Base-by-base conservation (phyloP, 2,888 invertebrate genomes). In the Caenorhabditis sp. region DNA sequence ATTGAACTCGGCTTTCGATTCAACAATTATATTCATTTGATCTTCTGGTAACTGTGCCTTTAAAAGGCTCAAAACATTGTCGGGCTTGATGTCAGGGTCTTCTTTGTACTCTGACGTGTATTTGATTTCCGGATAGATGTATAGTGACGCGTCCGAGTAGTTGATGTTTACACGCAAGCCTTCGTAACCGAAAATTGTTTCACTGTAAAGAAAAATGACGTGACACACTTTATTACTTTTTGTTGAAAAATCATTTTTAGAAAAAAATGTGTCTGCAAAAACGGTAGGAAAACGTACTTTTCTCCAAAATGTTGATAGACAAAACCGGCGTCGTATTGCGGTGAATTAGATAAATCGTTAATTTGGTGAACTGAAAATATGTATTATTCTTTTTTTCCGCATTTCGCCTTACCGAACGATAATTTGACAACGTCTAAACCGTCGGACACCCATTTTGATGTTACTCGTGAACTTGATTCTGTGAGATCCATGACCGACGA, bases 281-380 rank as follows among this genome's bases (percentile, higher is more conserved):
- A 17, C 12, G 43, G 43, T 43, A 3, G 14, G 43, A 51, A 21
- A 19, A 71, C 88, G 82, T 86, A 91, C 91, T 92, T 92, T 81
- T 94, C 93, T 5, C 94, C 95, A 89, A 95, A 95, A 67, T 95
- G 92, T 89, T 96, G 95, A 90, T 96, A 94, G 62, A 94, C 93
- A 93, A 95, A 94, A 66, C 92, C 92, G 0, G 95, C 94, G 19
- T 64, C 57, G n/a, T 62, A 65, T 27, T 57, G 57, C 17, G 63
- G 21, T 1, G 73, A 69, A 2, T 60, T 57, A 19, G 57, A 65
- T 1, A 58, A 10, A 3, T 58, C 27, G 26, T 60, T 60, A n/a
- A 51, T 50, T 19, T 51, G 10, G 21, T 60, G 21, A 31, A 50
- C 60, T 60, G 26, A 49, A 55, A 55, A 53, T 23, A 53, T 53